Evolutionary conservation across 2,888 invertebrate genomes (phyloP).

Genomic region (Zeuzera pyrina): DNA sequence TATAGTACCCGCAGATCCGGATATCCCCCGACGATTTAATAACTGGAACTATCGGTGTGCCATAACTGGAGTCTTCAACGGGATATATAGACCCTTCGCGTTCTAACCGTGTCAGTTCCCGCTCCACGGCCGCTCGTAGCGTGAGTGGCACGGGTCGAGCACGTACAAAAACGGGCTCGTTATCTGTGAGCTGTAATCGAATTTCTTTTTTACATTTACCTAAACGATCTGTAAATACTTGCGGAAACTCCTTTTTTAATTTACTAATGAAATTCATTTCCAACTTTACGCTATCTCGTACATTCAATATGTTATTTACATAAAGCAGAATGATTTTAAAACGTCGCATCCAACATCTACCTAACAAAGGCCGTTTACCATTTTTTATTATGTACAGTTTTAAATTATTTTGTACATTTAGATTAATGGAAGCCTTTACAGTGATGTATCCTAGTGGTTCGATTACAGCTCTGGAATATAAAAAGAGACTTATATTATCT

Average conservation of each 20-base stretch:
- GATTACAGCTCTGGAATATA: conserved; percentile 11
- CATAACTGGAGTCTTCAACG: background rate
- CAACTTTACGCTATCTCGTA: too few species aligned
- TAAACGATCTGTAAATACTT: background rate
- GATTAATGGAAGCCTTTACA: too few species aligned
- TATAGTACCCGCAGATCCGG: conserved; percentile 1
- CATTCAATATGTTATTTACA: too few species aligned
- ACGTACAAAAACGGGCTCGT: background rate
- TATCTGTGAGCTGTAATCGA: background rate
- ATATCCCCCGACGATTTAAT: background rate
- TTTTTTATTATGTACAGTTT: too few species aligned
- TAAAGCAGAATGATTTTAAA: too few species aligned
- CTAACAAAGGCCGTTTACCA: too few species aligned
- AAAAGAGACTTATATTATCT: conserved; percentile 11
- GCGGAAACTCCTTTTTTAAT: conserved; percentile 1
- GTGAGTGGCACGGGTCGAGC: conserved; percentile 3
- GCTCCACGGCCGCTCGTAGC: conserved; percentile 8
- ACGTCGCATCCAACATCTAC: too few species aligned
- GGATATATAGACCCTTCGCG: background rate
- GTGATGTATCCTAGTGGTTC: conserved; percentile 12
- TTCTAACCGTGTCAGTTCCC: background rate
- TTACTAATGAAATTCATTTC: conserved; percentile 9
- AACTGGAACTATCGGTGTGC: background rate
- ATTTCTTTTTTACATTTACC: background rate
- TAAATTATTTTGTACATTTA: too few species aligned